A percentile compares a stretch with the other conserved stretches of the same genome.
Conservation (phyloP, 2,888 invertebrate genomes). For the Cyclophora albipunctata region DNA sequence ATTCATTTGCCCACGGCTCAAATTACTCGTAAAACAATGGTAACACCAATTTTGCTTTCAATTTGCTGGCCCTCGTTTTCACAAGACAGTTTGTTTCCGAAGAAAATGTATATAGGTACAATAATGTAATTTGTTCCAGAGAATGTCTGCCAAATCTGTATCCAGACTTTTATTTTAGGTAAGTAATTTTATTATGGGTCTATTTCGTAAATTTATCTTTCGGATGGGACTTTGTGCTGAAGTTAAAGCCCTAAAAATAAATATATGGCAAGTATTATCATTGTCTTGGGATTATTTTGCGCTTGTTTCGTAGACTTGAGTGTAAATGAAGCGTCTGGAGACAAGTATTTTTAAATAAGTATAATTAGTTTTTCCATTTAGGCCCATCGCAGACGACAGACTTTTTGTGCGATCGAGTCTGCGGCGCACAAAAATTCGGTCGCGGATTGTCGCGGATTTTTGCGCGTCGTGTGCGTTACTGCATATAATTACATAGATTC, state of each 20-base stretch:
- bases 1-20: slow-evolving; percentile 49
- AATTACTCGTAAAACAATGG: slow-evolving; percentile 34
- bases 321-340: neutral
- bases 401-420: too few species aligned
- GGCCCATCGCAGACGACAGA: too few species aligned
- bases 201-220: slow-evolving; percentile 13
- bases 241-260: slow-evolving; percentile 11
- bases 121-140: slow-evolving; percentile 8
- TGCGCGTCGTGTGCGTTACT: too few species aligned
- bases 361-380: too few species aligned
- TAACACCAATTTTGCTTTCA: slow-evolving; percentile 26
- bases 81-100: slow-evolving; percentile 2
- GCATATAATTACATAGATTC: too few species aligned
- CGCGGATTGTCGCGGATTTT: too few species aligned
- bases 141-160: slow-evolving; percentile 10
- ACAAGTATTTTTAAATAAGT: too few species aligned
- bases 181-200: slow-evolving; percentile 15
- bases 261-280: slow-evolving; percentile 9
- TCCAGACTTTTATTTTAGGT: slow-evolving; percentile 6
- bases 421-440: too few species aligned
- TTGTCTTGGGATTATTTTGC: slow-evolving; percentile 5
- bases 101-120: slow-evolving; percentile 9
- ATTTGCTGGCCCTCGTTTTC: slow-evolving; percentile 19
- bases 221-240: slow-evolving; percentile 7
- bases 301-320: neutral